A percentile compares a stretch with the other conserved stretches of the same genome.
phyloP scores from a whole-genome alignment of 2,888 invertebrate species.

The Tricholauxania praeusta region DNA sequence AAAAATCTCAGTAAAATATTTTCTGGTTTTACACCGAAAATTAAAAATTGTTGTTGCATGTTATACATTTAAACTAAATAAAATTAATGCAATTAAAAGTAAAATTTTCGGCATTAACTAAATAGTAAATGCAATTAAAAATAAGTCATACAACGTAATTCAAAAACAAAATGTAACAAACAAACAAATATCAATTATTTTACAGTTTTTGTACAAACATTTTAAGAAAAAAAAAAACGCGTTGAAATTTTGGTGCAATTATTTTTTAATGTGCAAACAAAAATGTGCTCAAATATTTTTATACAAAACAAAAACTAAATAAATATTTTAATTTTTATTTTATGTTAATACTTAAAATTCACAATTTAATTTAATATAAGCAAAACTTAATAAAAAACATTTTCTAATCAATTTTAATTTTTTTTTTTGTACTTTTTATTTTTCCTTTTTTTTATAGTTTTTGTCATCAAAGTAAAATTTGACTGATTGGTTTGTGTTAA shows the following conservation, averaged over 20 bases:
- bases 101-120: too few relatives aligned
- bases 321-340: slow-evolving; percentile 20
- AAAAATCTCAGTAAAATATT: too few relatives aligned
- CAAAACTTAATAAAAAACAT: slow-evolving; percentile 8
- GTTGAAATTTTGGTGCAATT: slow-evolving; percentile 32
- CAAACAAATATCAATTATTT: slow-evolving; percentile 22
- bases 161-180: background rate
- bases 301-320: slow-evolving; percentile 14
- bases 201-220: slow-evolving; percentile 16
- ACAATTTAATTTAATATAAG: slow-evolving; percentile 7
- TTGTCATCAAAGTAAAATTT: too few relatives aligned
- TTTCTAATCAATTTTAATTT: slow-evolving; percentile 24
- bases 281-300: slow-evolving; percentile 27
- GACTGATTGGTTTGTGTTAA: too few relatives aligned
- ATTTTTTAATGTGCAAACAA: slow-evolving; percentile 34
- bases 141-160: slow-evolving; percentile 1
- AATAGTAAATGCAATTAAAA: background rate
- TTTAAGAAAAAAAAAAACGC: slow-evolving; percentile 6
- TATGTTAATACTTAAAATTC: slow-evolving; percentile 19
- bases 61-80: too few relatives aligned
- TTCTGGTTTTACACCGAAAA: too few relatives aligned
- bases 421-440: slow-evolving; percentile 21
- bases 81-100: too few relatives aligned
- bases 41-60: too few relatives aligned
- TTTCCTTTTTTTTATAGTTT: background rate